These are phyloP conservation scores for Dendropsophus ebraccatus DNA, from an alignment of 2,113 vertebrate species.

Conservation along the genomic window DNA sequence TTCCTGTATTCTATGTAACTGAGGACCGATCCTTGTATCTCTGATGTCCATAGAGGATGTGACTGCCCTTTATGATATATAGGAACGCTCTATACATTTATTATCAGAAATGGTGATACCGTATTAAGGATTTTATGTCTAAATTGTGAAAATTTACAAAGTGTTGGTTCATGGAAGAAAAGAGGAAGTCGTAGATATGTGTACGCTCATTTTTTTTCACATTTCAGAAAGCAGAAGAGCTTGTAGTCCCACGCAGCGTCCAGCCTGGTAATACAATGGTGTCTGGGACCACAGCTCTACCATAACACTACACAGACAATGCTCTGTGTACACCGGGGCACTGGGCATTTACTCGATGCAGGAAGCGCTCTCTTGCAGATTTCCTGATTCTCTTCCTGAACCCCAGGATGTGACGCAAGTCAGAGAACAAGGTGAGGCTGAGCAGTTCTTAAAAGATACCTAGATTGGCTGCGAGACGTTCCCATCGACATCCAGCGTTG, in stretches of 20 bases:
- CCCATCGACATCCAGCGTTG: neutral
- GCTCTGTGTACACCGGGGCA: neutral
- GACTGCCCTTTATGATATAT: too few species aligned
- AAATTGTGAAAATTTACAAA: conserved; percentile 10
- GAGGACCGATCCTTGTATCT: too few species aligned
- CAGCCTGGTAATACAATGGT: neutral
- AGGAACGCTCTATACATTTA: too few species aligned
- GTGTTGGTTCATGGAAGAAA: neutral
- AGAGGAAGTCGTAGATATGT: neutral
- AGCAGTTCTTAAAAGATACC: conserved; percentile 10
- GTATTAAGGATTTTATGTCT: neutral
- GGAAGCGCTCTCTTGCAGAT: conserved; percentile 51
- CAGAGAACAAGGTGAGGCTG: conserved; percentile 50
- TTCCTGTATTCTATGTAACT: too few species aligned
- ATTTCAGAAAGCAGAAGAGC: conserved; percentile 22
- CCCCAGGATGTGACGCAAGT: conserved; percentile 54
- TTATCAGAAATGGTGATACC: too few species aligned
- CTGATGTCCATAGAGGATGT: too few species aligned
- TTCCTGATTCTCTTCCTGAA: conserved; percentile 56
- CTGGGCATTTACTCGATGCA: conserved; percentile 9
- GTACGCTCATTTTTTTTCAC: neutral
- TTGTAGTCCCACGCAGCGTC: neutral
- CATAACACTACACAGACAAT: neutral
- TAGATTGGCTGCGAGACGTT: neutral
- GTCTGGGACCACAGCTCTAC: neutral